phyloP scores from a whole-genome alignment of 2,113 vertebrate genomes.

The Sigmodon hispidus region DNA sequence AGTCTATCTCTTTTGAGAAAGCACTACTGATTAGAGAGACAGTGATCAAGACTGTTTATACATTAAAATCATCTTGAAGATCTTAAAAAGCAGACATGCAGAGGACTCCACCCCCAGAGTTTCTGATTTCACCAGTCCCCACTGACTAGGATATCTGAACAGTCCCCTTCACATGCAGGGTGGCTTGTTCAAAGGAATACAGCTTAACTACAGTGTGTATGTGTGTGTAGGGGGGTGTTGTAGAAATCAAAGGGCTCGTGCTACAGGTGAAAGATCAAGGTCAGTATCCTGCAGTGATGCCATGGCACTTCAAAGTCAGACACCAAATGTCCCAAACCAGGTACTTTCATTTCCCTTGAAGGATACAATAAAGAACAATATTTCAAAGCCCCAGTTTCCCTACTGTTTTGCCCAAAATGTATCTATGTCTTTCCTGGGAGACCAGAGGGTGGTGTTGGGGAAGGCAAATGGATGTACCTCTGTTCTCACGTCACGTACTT shows the following conservation, averaged over 20 bases:
- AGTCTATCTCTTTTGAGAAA: background rate
- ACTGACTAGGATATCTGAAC: background rate
- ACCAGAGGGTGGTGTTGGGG: background rate
- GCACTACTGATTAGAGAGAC: background rate
- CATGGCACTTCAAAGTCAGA: background rate
- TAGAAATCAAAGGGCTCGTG: background rate
- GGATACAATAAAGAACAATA: background rate
- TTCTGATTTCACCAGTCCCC: background rate
- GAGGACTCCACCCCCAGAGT: background rate
- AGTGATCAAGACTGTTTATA: background rate
- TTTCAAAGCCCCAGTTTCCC: background rate
- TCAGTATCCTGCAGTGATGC: background rate
- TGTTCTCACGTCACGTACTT: background rate
- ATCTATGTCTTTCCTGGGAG: background rate
- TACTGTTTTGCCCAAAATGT: background rate
- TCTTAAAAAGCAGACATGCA: background rate
- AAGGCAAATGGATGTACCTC: background rate
- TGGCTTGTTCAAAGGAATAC: constrained; percentile 15
- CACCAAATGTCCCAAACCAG: background rate
- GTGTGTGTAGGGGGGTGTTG: too few species aligned
- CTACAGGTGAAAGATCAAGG: background rate
- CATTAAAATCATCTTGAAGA: background rate
- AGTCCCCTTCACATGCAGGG: background rate
- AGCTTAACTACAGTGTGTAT: background rate
- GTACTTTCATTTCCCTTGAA: background rate